phyloP scores from a whole-genome alignment of 2,113 vertebrate genomes.

The Oreotrochilus melanogaster region DNA sequence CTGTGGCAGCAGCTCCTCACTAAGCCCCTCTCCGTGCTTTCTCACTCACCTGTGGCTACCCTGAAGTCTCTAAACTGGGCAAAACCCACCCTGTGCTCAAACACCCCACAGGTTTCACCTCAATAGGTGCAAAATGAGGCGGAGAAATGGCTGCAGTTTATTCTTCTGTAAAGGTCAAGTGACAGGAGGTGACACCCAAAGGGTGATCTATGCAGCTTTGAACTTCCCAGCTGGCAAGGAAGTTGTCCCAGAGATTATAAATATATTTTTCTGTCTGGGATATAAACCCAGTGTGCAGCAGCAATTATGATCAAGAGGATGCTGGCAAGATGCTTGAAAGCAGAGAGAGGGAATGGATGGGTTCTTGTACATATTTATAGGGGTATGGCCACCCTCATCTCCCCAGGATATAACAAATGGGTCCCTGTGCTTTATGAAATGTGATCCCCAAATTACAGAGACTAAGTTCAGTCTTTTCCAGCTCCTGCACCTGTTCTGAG shows the following conservation, averaged over 20 bases:
- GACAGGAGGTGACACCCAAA: background rate
- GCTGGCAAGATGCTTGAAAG: constrained; percentile 10
- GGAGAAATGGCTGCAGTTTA: background rate
- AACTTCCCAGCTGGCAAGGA: background rate
- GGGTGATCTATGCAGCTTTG: background rate
- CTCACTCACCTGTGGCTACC: background rate
- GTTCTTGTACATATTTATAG: constrained; percentile 40
- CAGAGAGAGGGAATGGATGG: background rate
- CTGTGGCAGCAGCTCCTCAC: background rate
- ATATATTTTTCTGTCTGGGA: background rate
- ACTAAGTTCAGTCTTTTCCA: no score
- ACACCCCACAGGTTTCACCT: background rate
- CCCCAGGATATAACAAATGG: background rate
- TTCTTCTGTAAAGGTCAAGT: background rate
- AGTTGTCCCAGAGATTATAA: background rate
- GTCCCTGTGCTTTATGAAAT: no score
- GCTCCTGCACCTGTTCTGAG: no score
- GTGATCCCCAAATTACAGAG: no score
- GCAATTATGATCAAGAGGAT: constrained; percentile 12
- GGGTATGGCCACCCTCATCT: background rate
- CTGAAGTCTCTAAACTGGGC: background rate
- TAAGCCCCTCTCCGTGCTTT: background rate
- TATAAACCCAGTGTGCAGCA: background rate
- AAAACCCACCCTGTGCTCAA: rapidly evolving
- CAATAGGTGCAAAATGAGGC: background rate